Conservation (phyloP, 2,888 invertebrate genomes). For the Drosophila pegasa region DNA sequence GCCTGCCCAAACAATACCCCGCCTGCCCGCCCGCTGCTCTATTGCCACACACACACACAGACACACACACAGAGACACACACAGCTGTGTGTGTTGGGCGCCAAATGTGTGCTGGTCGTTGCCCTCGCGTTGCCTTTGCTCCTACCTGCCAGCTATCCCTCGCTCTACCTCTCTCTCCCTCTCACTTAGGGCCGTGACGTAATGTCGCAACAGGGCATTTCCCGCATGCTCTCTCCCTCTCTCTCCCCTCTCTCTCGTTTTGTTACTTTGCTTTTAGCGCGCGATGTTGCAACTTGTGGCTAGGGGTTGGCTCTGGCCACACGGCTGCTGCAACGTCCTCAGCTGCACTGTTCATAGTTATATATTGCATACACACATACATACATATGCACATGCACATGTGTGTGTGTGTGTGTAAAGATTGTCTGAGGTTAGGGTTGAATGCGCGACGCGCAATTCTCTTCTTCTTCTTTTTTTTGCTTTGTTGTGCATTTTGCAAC, state of each 20-base stretch:
- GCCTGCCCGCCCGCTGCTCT: slow-evolving; percentile 1
- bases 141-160: slow-evolving; percentile 12
- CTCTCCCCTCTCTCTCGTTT: slow-evolving; percentile 13
- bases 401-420: not conserved
- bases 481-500: slow-evolving; percentile 8
- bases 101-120: slow-evolving; percentile 82
- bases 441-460: slow-evolving; percentile 56
- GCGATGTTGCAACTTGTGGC: slow-evolving; percentile 35
- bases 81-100: slow-evolving; percentile 34
- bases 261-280: slow-evolving; percentile 41
- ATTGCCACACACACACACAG: slow-evolving; percentile 6
- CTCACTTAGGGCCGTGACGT: slow-evolving; percentile 50
- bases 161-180: not conserved
- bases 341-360: slow-evolving; percentile 39
- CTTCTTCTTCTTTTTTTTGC: slow-evolving; percentile 5
- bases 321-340: slow-evolving; percentile 54
- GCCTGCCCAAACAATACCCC: slow-evolving; percentile 25
- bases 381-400: not conserved
- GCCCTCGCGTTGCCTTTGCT: slow-evolving; percentile 52
- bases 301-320: slow-evolving; percentile 29
- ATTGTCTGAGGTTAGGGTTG: slow-evolving; percentile 83
- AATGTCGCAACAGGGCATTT: slow-evolving; percentile 71
- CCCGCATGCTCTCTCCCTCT: slow-evolving; percentile 17
- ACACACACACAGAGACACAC: not conserved
- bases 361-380: not conserved